Evolutionary conservation across 2,113 vertebrate species (phyloP).

Genomic region (Larimichthys crocea): DNA sequence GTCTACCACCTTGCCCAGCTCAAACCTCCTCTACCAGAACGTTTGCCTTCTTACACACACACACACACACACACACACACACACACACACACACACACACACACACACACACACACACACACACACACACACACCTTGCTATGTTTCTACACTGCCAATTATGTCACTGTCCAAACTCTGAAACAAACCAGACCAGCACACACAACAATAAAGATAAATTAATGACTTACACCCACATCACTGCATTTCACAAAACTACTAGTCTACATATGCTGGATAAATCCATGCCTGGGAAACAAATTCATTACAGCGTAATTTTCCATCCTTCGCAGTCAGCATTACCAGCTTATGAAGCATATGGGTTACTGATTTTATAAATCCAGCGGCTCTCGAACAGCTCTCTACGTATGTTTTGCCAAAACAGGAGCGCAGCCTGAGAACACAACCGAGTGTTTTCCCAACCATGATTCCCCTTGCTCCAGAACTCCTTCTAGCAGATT

Average conservation of each 20-base stretch:
- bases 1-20: background rate
- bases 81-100: background rate
- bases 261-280: background rate
- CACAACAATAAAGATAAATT: background rate
- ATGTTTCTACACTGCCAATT: constrained; percentile 9
- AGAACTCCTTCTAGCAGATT: constrained; percentile 45
- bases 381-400: background rate
- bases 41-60: background rate
- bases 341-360: background rate
- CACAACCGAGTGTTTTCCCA: constrained; percentile 34
- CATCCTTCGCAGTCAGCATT: background rate
- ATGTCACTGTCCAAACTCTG: constrained; percentile 8
- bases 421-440: constrained; percentile 34
- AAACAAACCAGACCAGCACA: constrained; percentile 5
- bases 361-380: constrained; percentile 4
- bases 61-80: background rate
- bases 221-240: background rate
- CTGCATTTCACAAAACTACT: background rate
- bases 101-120: background rate
- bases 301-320: background rate
- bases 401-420: constrained; percentile 11
- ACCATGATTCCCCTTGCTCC: constrained; percentile 42
- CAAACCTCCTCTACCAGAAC: background rate
- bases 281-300: background rate
- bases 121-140: background rate